Base-by-base conservation (phyloP, 1,140 invertebrate species). In the Centruroides vittatus region DNA sequence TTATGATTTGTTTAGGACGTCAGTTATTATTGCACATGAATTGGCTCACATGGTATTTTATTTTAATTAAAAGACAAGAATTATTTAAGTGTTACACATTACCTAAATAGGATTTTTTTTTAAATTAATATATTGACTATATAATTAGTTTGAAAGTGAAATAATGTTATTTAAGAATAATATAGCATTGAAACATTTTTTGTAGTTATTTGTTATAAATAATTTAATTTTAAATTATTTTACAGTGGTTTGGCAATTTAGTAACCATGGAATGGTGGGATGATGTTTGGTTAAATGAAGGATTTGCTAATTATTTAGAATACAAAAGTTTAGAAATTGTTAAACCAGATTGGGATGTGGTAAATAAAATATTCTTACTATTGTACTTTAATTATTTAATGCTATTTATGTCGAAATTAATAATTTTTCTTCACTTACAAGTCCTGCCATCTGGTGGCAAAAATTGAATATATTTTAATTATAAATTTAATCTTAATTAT, bases 261-360 rank as follows among this genome's bases (percentile, higher is more conserved):
- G 90, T 93, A 0, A 93, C 73, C 0, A 68, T 70, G 67, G 65
- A 84, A 66, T 94, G 90, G 89, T 95, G 91, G 91, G 84, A 87
- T 70, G 88, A 94, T 73, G 74, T 94, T 0, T 94, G 89, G 89
- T 74, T 93, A 9, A 93, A 93, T 72, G 89, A 93, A 78, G 89
- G 90, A 4, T 93, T 95, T 70, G 91, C 91, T 9, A 82, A 81
- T 3, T 94, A 84, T 69, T 85, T 93, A 75, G 80, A 87, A 71
- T 88, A 82, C 65, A 89, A 89, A 74, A 84, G 84, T 50, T 75
- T 84, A 4, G 74, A 84, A 70, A 74, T 77, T 13, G 79, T 85
- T 54, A 79, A 89, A 69, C 81, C 84, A 3, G 80, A 86, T 13
- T 93, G 89, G 86, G 81, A 86, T 69, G 84, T 90, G 80, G 58